Base-by-base conservation (phyloP, 2,888 invertebrate species). In the Drosophila barbarae region DNA sequence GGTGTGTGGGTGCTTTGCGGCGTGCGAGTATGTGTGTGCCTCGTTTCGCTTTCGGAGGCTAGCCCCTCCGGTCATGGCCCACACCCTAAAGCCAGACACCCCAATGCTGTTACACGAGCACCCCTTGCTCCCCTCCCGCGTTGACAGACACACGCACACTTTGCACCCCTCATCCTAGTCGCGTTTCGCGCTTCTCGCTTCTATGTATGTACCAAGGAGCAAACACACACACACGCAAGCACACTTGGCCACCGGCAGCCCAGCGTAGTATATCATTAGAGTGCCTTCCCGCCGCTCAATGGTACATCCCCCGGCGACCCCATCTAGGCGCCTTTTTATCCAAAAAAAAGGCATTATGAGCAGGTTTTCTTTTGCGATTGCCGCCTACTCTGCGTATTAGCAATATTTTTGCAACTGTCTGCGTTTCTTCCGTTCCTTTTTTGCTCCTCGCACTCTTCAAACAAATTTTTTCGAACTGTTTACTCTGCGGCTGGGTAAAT, bases 341-440 rank as follows among this genome's bases (percentile, higher is more conserved):
- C 70, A 51, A 82, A 84, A 76, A 51, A 82, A 84, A 76, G 69
- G 69, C 66, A 76, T 84, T 84, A 78, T 81, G 72, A 72, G 70
- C 79, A 78, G 76, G 74, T 74, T 76, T 54, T 49, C 42, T 58
- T 49, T 41, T 59, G 63, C 64, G 52, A 54, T 51, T 68, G 58
- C 67, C 71, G 76, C 82, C 82, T 69, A 81, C 69, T 76, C 76
- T 53, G 49, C 73, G 82, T 84, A 78, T 84, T 72, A 78, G 84
- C 66, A 79, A 82, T 82, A 77, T 79, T 76, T 82, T 72, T 72
- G 70, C 64, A 52, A 82, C 72, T 72, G 79, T 79, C 83, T 82
- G 58, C 61, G 64, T 54, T 65, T 49, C 71, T 55, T 79, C 71
- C 60, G 63, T 26, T 44, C 57, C 41, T 38, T 69, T 76, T 66